phyloP scores from a whole-genome alignment of 2,888 invertebrate species.

The Perdita meconis region DNA sequence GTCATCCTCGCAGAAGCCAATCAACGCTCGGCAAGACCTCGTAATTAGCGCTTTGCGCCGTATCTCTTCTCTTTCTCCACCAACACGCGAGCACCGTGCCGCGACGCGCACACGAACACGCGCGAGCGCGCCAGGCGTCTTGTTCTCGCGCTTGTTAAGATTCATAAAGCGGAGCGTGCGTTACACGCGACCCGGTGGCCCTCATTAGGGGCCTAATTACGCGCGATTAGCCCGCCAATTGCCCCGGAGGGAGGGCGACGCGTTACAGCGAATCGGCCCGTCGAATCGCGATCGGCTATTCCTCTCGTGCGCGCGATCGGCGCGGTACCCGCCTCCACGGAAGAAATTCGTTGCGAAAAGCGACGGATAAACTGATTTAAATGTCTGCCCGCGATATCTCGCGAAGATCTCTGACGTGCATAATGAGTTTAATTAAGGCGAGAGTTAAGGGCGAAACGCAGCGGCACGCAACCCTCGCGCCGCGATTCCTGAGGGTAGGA shows the following conservation, averaged over 20 bases:
- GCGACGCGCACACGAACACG: conserved; percentile 9
- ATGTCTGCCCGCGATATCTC: conserved; percentile 39
- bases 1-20: conserved; percentile 58
- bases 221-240: conserved; percentile 77
- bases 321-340: not conserved
- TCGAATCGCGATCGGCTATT: conserved; percentile 66
- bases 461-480: conserved; percentile 32
- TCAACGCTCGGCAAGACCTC: conserved; percentile 51
- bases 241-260: conserved; percentile 64
- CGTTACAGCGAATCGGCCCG: conserved; percentile 65
- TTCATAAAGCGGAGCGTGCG: conserved; percentile 68
- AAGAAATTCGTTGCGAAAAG: not conserved
- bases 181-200: conserved; percentile 76
- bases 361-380: conserved; percentile 40
- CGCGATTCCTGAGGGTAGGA: conserved; percentile 13
- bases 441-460: conserved; percentile 33
- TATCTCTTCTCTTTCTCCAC: conserved; percentile 44
- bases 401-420: conserved; percentile 30
- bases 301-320: not conserved
- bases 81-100: conserved; percentile 8
- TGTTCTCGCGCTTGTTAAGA: conserved; percentile 72
- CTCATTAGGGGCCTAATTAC: conserved; percentile 77
- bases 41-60: conserved; percentile 64
- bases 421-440: conserved; percentile 51
- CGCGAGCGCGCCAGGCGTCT: conserved; percentile 17